A percentile compares a stretch with the other conserved stretches of the same genome.
Conservation (phyloP, 2,888 invertebrate species). For the Candidula unifasciata region DNA sequence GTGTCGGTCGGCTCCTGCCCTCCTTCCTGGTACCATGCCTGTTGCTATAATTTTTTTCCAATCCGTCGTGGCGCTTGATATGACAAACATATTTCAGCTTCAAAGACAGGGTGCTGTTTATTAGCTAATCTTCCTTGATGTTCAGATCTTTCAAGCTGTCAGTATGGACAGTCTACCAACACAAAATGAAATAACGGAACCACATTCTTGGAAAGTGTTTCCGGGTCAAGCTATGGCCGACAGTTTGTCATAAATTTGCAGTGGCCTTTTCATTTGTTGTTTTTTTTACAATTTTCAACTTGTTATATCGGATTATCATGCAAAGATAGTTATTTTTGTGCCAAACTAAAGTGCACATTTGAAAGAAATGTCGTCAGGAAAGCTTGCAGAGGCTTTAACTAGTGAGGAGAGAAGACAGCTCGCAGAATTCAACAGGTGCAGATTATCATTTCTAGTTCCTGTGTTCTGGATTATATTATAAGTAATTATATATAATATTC, state of each 20-base stretch:
- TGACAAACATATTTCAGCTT: no score
- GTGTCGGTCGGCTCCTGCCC: no score
- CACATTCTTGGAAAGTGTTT: not conserved
- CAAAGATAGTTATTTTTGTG: constrained; percentile 13
- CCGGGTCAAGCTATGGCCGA: constrained; percentile 39
- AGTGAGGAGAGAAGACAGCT: constrained; percentile 59
- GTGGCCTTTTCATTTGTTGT: not conserved
- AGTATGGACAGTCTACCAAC: no score
- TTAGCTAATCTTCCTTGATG: no score
- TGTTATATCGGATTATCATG: not conserved
- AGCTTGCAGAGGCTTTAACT: constrained; percentile 51
- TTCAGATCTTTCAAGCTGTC: no score
- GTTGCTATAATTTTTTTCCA: no score
- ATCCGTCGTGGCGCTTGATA: no score
- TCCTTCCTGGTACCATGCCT: no score
- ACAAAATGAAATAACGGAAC: not conserved
- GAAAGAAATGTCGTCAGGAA: constrained; percentile 47
- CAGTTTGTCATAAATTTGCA: constrained; percentile 14
- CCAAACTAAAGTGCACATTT: not conserved
- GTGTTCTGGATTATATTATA: no score
- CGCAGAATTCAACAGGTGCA: constrained; percentile 60
- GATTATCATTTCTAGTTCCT: no score
- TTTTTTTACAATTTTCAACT: not conserved
- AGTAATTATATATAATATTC: no score
- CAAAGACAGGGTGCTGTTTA: no score